These are phyloP conservation scores for Drosophila neonasuta DNA, from an alignment of 2,888 invertebrate species.

Conservation along the genomic window DNA sequence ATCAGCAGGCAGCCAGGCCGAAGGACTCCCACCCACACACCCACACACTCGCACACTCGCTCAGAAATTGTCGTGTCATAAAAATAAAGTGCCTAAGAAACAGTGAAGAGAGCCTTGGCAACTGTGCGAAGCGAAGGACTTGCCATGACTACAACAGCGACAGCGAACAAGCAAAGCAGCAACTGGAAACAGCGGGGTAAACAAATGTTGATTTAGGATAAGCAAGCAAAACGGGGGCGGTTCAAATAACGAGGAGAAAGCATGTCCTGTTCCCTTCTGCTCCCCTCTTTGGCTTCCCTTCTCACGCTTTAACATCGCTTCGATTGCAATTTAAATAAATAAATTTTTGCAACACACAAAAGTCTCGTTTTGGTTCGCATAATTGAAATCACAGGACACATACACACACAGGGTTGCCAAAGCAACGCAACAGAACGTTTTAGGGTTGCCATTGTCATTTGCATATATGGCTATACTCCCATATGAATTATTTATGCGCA, in stretches of 20 bases:
- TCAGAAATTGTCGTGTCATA: conserved; percentile 69
- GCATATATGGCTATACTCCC: conserved; percentile 47
- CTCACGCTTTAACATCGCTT: conserved; percentile 34
- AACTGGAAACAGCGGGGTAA: conserved; percentile 9
- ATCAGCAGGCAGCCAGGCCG: conserved; percentile 72
- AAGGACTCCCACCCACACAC: conserved; percentile 52
- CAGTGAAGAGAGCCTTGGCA: conserved; percentile 51
- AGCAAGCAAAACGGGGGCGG: conserved; percentile 39
- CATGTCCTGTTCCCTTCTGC: conserved; percentile 20
- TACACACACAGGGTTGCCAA: conserved; percentile 43
- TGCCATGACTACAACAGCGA: conserved; percentile 37
- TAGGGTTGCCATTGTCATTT: conserved; percentile 68
- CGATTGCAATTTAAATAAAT: conserved; percentile 74
- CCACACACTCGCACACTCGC: conserved; percentile 14
- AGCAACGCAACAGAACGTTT: conserved; percentile 10
- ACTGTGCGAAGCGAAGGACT: conserved; percentile 27
- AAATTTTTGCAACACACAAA: conserved; percentile 36
- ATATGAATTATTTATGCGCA: conserved; percentile 73
- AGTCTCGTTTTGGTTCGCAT: conserved; percentile 27
- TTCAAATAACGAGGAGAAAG: conserved; percentile 27
- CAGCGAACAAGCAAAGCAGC: neutral
- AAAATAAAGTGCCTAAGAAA: conserved; percentile 70
- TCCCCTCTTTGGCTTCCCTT: neutral
- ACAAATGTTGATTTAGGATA: conserved; percentile 75
- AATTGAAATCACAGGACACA: conserved; percentile 67